Conservation (phyloP, 2,888 invertebrate species). For the Thyatira batis region DNA sequence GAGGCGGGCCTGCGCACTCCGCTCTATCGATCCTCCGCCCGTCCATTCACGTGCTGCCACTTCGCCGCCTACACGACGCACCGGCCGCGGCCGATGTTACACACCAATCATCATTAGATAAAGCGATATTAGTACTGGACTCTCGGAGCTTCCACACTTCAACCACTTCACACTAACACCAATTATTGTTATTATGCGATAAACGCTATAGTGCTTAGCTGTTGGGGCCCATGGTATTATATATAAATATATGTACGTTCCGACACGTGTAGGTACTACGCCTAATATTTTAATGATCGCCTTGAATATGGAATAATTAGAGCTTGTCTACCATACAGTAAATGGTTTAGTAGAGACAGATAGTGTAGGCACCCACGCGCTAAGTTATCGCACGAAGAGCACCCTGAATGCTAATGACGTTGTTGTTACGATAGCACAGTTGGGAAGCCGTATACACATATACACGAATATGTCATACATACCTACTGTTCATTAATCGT, state of each 20-base stretch:
- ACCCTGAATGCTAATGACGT: slow-evolving; percentile 72
- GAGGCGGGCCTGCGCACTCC: slow-evolving; percentile 69
- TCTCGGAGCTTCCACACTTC: slow-evolving; percentile 53
- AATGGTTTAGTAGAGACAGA: slow-evolving; percentile 22
- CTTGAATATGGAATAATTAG: background rate
- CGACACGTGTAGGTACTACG: background rate
- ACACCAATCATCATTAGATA: slow-evolving; percentile 77
- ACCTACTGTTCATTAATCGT: background rate
- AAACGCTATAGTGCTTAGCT: slow-evolving; percentile 17
- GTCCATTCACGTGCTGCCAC: slow-evolving; percentile 73
- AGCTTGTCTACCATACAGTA: slow-evolving; percentile 7
- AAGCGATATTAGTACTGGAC: slow-evolving; percentile 65
- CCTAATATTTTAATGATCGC: background rate
- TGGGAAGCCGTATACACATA: slow-evolving; percentile 25
- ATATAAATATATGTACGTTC: background rate
- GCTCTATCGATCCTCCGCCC: slow-evolving; percentile 71
- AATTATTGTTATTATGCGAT: slow-evolving; percentile 45
- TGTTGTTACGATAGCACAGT: slow-evolving; percentile 38
- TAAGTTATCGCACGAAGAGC: slow-evolving; percentile 58
- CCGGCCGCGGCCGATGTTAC: slow-evolving; percentile 60
- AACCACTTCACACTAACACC: slow-evolving; percentile 55
- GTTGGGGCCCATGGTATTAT: background rate
- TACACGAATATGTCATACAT: slow-evolving; percentile 2
- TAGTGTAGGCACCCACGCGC: slow-evolving; percentile 55
- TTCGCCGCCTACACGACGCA: slow-evolving; percentile 72